Conservation (phyloP, 2,888 invertebrate species). For the Drosophila phalerata region DNA sequence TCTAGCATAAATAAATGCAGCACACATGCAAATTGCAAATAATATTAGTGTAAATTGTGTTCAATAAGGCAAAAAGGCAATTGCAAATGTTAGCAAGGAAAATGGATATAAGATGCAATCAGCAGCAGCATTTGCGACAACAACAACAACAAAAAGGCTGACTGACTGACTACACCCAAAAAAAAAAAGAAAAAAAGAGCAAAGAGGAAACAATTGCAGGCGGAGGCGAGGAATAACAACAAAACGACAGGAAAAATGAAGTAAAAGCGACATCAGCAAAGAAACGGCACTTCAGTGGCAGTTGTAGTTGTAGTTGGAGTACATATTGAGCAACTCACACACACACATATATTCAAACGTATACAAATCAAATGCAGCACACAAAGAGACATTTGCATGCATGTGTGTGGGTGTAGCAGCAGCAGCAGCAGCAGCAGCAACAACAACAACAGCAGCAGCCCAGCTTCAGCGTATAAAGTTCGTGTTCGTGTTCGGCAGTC, state of each 20-base stretch:
- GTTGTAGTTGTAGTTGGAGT: constrained; percentile 37
- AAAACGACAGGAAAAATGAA: constrained; percentile 64
- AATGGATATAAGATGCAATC: constrained; percentile 54
- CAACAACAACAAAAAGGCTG: constrained; percentile 52
- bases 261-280: constrained; percentile 54
- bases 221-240: constrained; percentile 39
- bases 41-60: constrained; percentile 33
- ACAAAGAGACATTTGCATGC: constrained; percentile 65
- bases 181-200: constrained; percentile 27
- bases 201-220: constrained; percentile 43
- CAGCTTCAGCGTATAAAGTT: constrained; percentile 64
- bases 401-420: constrained; percentile 62
- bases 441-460: constrained; percentile 52
- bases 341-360: constrained; percentile 14
- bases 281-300: constrained; percentile 65
- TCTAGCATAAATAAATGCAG: constrained; percentile 45
- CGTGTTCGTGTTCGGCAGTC: constrained; percentile 54
- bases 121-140: constrained; percentile 17
- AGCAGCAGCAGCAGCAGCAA: constrained; percentile 52
- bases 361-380: constrained; percentile 20
- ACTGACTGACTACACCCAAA: constrained; percentile 62
- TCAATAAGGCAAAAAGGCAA: constrained; percentile 21
- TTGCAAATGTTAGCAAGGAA: constrained; percentile 44
- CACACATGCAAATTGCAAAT: constrained; percentile 34
- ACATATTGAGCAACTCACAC: constrained; percentile 48